These are phyloP conservation scores for Epistrophella euchroma DNA, from an alignment of 2,888 invertebrate species.

Conservation along the genomic window DNA sequence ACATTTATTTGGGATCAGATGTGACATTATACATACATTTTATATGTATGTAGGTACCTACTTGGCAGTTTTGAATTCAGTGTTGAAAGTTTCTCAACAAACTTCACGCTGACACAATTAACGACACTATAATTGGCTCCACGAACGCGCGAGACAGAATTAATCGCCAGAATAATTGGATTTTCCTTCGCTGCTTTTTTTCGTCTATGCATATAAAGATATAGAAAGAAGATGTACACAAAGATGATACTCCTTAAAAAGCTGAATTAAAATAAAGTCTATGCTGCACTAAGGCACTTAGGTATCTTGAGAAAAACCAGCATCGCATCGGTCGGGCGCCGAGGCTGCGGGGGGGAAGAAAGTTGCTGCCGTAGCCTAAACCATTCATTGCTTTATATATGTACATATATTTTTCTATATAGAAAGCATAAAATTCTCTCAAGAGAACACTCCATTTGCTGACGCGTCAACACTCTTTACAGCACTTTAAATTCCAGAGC, in stretches of 20 bases:
- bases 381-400: background rate
- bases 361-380: background rate
- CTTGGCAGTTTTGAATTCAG: constrained; percentile 29
- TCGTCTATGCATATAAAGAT: background rate
- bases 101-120: constrained; percentile 70
- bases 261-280: constrained; percentile 47
- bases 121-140: constrained; percentile 72
- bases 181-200: constrained; percentile 49
- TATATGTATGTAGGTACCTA: background rate
- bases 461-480: constrained; percentile 67
- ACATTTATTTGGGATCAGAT: constrained; percentile 52
- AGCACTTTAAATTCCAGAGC: constrained; percentile 59
- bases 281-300: constrained; percentile 39
- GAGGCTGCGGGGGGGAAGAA: background rate
- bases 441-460: constrained; percentile 62
- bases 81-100: constrained; percentile 66
- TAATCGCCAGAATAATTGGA: constrained; percentile 73
- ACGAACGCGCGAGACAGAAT: constrained; percentile 50
- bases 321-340: background rate
- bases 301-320: constrained; percentile 13
- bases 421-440: constrained; percentile 44
- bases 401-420: background rate
- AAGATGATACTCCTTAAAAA: constrained; percentile 54
- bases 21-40: constrained; percentile 47
- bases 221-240: constrained; percentile 3